A percentile compares a stretch with the other conserved stretches of the same genome.
Conservation (phyloP, 1,140 invertebrate species). For the Thrips palmi region DNA sequence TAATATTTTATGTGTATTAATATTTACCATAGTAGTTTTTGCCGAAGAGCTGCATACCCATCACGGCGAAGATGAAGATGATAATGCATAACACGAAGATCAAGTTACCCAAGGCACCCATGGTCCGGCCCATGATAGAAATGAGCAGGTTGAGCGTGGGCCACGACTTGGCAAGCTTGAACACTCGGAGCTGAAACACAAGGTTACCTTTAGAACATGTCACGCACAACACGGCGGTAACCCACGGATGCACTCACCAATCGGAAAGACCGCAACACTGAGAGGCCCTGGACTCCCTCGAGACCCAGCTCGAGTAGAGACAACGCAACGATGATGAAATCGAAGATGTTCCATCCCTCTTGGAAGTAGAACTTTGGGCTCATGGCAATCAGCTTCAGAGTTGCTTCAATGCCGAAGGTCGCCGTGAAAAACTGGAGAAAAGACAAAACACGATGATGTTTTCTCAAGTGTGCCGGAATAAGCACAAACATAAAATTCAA, state of each 20-base stretch:
- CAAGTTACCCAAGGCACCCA: constrained; percentile 93
- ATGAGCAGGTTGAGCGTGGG: constrained; percentile 94
- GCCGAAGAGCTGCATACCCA: constrained; percentile 97
- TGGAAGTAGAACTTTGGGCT: constrained; percentile 95
- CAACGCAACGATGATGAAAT: constrained; percentile 93
- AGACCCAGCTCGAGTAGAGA: constrained; percentile 84
- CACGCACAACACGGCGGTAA: not conserved
- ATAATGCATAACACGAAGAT: constrained; percentile 95
- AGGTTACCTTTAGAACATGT: constrained; percentile 11
- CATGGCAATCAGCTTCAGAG: constrained; percentile 87
- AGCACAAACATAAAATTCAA: constrained; percentile 24
- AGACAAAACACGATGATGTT: too few relatives aligned
- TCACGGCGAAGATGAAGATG: constrained; percentile 97
- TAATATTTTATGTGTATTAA: not conserved
- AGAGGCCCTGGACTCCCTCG: constrained; percentile 85
- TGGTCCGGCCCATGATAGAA: constrained; percentile 94
- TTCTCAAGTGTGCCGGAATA: too few relatives aligned
- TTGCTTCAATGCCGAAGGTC: constrained; percentile 93
- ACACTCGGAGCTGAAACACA: constrained; percentile 78
- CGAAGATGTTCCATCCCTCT: constrained; percentile 98
- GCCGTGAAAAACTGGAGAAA: constrained; percentile 84
- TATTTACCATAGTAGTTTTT: constrained; percentile 69
- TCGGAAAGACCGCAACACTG: constrained; percentile 91
- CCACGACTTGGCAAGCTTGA: constrained; percentile 99
- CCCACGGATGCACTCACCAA: constrained; percentile 51